A percentile compares a stretch with the other conserved stretches of the same genome.
phyloP scores from a whole-genome alignment of 2,113 vertebrate species.

The Otolemur garnettii region DNA sequence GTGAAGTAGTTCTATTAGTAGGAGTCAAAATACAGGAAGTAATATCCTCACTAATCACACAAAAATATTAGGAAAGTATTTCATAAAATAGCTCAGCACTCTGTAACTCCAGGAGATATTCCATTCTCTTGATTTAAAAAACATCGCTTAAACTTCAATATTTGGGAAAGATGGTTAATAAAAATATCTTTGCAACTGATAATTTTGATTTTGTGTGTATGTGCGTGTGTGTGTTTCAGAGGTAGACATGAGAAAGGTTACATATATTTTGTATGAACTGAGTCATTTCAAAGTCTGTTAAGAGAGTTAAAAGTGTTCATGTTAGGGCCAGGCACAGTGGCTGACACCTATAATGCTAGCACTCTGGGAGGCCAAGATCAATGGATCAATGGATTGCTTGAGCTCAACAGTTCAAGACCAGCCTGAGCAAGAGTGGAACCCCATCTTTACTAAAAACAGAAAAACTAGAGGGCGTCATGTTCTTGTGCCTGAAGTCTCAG shows the following conservation, averaged over 20 bases:
- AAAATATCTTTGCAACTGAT: background rate
- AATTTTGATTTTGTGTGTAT: background rate
- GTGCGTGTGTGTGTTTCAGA: background rate
- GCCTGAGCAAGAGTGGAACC: too few relatives aligned
- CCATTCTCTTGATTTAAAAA: slow-evolving; percentile 37
- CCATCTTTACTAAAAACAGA: too few relatives aligned
- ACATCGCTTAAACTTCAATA: background rate
- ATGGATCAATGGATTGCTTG: too few relatives aligned
- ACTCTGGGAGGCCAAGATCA: too few relatives aligned
- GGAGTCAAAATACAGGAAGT: background rate
- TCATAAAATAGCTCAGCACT: slow-evolving; percentile 35
- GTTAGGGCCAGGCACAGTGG: too few relatives aligned
- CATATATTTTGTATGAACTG: background rate
- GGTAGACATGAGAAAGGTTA: background rate
- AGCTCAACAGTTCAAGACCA: too few relatives aligned
- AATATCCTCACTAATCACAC: background rate
- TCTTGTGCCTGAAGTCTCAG: too few relatives aligned
- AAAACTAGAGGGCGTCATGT: too few relatives aligned
- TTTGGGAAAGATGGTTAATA: background rate
- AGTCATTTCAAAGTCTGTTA: background rate
- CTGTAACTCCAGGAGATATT: background rate
- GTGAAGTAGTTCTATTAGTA: background rate
- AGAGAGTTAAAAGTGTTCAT: background rate
- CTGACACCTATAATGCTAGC: too few relatives aligned
- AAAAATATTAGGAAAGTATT: slow-evolving; percentile 16